Base-by-base conservation (phyloP, 2,113 vertebrate species). In the Tragelaphus buxtoni region DNA sequence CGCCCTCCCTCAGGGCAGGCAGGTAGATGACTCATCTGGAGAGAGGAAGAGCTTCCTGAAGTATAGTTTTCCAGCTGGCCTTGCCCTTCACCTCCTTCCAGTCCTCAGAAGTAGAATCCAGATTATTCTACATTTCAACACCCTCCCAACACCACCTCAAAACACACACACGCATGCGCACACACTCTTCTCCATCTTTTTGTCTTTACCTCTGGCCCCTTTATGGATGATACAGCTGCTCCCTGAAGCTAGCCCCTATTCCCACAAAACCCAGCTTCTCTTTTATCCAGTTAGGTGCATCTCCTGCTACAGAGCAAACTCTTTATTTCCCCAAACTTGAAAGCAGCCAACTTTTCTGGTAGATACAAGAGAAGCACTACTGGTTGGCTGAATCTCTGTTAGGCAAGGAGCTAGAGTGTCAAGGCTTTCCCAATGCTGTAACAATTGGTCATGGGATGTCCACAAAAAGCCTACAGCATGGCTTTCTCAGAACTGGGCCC, bases 11-110 rank as follows among this genome's bases (percentile, higher is more conserved):
- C 12, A 53, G 4, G 2, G 51, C 82, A 69, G 55, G 58, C 90
- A 96, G 90, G 97, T 97, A 32, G 72, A 76, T 93, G 89, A 97
- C 79, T 97, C 94, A 97, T 81, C 96, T n/a, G 20, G 69, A 72
- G 51, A 77, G 74, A 65, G 16, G 28, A 77, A 47, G 20, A 53
- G 87, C 55, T 95, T 69, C 80, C 72, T 77, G 16, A 63, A 82
- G 77, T 39, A 5, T 8, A 51, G 32, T 81, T 84, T 80, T 47
- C 87, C 80, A 26, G 61, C 26, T 79, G 26, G 42, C 65, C 86
- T 61, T 56, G 93, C 35, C 74, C 28, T 42, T 80, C 79, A 74
- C 86, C 69, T 53, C 32, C 42, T 53, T 84, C 85, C 65, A 88
- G 58, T 76, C 91, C 94, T 56, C 58, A 63, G 7, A 92, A 32